Evolutionary conservation across 2,888 invertebrate species (phyloP).

Genomic region (Sialis lutaria): DNA sequence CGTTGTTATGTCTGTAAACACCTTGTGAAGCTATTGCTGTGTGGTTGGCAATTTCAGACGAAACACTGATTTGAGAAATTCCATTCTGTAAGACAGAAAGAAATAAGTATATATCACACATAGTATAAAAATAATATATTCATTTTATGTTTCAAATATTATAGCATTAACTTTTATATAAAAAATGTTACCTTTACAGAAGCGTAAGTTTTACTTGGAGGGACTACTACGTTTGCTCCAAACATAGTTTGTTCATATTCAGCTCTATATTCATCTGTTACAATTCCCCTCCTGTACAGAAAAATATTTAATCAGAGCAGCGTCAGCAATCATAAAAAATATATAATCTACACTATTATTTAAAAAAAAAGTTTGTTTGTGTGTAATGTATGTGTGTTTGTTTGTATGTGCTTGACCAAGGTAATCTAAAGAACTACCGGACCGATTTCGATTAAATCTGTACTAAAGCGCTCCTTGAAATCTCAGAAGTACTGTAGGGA

Average conservation of each 20-base stretch:
- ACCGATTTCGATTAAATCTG: no score
- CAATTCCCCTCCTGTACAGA: conserved; percentile 42
- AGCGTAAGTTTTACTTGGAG: conserved; percentile 36
- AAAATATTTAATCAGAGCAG: background rate
- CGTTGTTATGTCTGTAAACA: conserved; percentile 24
- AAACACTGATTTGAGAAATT: conserved; percentile 17
- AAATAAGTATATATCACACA: background rate
- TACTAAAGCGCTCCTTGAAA: no score
- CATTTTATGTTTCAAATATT: background rate
- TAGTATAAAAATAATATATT: no score
- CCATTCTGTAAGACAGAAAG: conserved; percentile 18
- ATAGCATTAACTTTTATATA: background rate
- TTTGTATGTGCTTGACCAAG: no score
- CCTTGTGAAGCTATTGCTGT: conserved; percentile 16
- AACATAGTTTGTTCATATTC: conserved; percentile 29
- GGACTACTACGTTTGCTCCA: conserved; percentile 31
- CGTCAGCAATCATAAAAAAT: no score
- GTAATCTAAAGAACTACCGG: no score
- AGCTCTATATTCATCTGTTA: conserved; percentile 47
- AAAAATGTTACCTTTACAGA: conserved; percentile 24
- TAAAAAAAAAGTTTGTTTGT: no score
- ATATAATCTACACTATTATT: no score
- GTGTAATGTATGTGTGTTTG: no score
- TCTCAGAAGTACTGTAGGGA: no score
- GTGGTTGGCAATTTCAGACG: conserved; percentile 8